Evolutionary conservation across 2,797 vertebrate species (phyloP).

Genomic region (Esox lucius): DNA sequence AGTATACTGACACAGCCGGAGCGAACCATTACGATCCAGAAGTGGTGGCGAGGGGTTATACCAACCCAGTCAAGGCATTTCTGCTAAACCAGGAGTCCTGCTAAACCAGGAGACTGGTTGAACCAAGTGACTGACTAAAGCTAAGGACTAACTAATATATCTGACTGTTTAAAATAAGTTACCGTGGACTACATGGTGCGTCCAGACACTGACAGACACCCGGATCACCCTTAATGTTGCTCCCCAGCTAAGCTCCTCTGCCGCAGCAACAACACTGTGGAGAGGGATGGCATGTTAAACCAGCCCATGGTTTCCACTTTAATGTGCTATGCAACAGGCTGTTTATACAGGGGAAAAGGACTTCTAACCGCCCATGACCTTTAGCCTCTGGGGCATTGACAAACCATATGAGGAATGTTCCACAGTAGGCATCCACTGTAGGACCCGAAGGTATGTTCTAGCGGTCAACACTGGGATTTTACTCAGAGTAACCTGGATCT

Average conservation of each 20-base stretch:
- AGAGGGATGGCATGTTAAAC: neutral
- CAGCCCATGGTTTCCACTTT: conserved; percentile 20
- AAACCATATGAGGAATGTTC: neutral
- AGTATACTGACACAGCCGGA: neutral
- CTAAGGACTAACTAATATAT: too few species aligned
- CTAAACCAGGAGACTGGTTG: neutral
- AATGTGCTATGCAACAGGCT: conserved; percentile 44
- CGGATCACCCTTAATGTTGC: neutral
- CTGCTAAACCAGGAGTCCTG: neutral
- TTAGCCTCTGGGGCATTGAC: neutral
- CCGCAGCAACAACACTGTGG: too few species aligned
- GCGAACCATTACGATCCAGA: conserved; percentile 24
- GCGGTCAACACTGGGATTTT: neutral
- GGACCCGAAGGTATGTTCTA: neutral
- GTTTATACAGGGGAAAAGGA: conserved; percentile 5
- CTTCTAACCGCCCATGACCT: neutral
- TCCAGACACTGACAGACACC: neutral
- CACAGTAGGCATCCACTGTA: neutral
- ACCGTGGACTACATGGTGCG: too few species aligned
- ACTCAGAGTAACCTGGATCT: neutral
- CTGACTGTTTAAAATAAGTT: too few species aligned
- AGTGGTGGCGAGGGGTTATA: conserved; percentile 4
- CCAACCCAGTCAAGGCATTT: neutral
- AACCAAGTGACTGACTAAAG: neutral
- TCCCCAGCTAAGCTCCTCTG: too few species aligned